phyloP scores from a whole-genome alignment of 2,888 invertebrate species.

The Lycophotia porphyrea region DNA sequence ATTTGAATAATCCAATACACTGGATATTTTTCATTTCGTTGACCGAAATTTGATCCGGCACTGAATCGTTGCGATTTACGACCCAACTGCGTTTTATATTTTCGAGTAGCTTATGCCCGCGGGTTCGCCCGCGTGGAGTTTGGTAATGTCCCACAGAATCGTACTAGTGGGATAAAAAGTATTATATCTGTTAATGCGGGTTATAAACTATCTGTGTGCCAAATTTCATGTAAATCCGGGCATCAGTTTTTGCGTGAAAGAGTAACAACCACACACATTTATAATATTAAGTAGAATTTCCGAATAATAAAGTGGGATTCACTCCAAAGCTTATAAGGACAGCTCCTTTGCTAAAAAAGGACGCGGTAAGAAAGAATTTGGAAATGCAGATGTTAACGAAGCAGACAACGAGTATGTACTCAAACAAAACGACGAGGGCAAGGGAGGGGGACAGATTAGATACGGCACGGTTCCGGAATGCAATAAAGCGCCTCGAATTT shows the following conservation, averaged over 20 bases:
- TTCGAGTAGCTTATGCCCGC: too few species aligned
- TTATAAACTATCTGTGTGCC: too few species aligned
- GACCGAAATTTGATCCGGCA: constrained; percentile 66
- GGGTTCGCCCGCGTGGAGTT: too few species aligned
- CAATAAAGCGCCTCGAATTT: constrained; percentile 49
- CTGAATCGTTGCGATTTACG: constrained; percentile 66
- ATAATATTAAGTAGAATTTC: too few species aligned
- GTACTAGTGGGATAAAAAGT: too few species aligned
- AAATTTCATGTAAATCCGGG: too few species aligned
- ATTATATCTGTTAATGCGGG: too few species aligned
- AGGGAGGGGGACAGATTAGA: constrained; percentile 23
- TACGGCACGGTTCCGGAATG: constrained; percentile 39
- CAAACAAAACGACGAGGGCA: constrained; percentile 5
- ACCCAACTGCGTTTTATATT: constrained; percentile 64
- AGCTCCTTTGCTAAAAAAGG: constrained; percentile 33
- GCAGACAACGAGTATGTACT: neutral
- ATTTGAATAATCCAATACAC: constrained; percentile 67
- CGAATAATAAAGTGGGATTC: constrained; percentile 58
- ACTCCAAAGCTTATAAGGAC: constrained; percentile 45
- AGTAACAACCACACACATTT: too few species aligned
- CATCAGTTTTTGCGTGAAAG: too few species aligned
- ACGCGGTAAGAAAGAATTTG: neutral
- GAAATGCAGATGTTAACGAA: constrained; percentile 40
- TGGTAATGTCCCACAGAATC: too few species aligned
- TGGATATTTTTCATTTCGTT: constrained; percentile 62